Evolutionary conservation across 2,888 invertebrate genomes (phyloP).

Genomic region (Adelognathus sp.): DNA sequence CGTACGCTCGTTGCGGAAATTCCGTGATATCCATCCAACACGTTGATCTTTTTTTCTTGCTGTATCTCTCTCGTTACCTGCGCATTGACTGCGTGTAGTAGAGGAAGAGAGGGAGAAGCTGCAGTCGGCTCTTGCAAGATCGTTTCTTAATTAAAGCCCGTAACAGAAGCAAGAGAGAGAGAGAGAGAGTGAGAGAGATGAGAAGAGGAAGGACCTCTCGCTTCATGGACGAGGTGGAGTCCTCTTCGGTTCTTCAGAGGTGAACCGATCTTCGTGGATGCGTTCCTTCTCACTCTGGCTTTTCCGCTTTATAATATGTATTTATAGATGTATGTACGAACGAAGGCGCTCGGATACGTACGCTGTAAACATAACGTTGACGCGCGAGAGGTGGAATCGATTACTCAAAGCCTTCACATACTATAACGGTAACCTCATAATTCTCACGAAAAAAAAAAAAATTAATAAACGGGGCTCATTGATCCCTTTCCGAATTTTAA

Average conservation of each 20-base stretch:
- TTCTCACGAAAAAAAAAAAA: slow-evolving; percentile 57
- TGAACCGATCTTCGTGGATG: slow-evolving; percentile 33
- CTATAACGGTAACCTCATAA: slow-evolving; percentile 51
- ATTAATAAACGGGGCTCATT: slow-evolving; percentile 59
- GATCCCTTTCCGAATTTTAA: slow-evolving; percentile 60
- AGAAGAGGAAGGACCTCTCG: slow-evolving; percentile 30
- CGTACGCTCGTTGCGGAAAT: slow-evolving; percentile 65
- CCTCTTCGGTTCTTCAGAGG: slow-evolving; percentile 35
- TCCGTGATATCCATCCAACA: slow-evolving; percentile 58
- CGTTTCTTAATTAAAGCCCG: slow-evolving; percentile 74
- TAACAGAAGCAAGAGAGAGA: slow-evolving; percentile 51
- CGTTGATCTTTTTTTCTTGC: slow-evolving; percentile 25
- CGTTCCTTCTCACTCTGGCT: slow-evolving; percentile 40
- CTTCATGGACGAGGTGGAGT: slow-evolving; percentile 60
- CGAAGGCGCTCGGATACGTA: slow-evolving; percentile 38
- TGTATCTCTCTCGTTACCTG: background rate
- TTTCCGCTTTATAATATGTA: slow-evolving; percentile 52
- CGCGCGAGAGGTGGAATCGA: slow-evolving; percentile 61
- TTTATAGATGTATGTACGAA: no score
- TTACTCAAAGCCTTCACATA: slow-evolving; percentile 61
- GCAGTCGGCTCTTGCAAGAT: slow-evolving; percentile 65
- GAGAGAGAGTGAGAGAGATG: slow-evolving; percentile 28
- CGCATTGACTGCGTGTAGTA: slow-evolving; percentile 14
- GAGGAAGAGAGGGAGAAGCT: slow-evolving; percentile 43
- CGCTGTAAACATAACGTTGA: slow-evolving; percentile 32